Percentiles rank a stretch among this genome's conserved stretches.
Conservation (phyloP, 1,140 invertebrate genomes). For the Cydia fagiglandana region DNA sequence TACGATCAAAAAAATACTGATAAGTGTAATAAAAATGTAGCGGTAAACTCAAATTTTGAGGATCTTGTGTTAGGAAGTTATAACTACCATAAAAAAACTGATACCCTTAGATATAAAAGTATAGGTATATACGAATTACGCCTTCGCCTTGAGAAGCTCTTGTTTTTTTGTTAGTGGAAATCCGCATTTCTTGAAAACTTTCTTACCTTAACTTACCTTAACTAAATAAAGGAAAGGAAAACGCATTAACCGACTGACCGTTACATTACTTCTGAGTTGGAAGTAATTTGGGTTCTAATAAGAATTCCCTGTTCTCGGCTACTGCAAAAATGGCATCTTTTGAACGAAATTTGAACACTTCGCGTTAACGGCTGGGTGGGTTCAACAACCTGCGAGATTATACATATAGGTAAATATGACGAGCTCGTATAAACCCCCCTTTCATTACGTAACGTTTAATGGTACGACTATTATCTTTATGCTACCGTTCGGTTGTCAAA, state of each 20-base stretch:
- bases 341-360: slow-evolving; percentile 10
- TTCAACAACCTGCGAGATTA: neutral
- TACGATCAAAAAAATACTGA: too few relatives aligned
- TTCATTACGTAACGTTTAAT: slow-evolving; percentile 23
- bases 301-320: slow-evolving; percentile 25
- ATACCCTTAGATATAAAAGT: too few relatives aligned
- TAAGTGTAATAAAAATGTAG: too few relatives aligned
- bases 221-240: slow-evolving; percentile 16
- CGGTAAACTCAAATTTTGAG: too few relatives aligned
- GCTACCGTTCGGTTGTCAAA: neutral
- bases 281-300: slow-evolving; percentile 28
- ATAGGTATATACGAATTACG: too few relatives aligned
- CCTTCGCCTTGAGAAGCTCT: too few relatives aligned
- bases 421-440: slow-evolving; percentile 9
- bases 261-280: neutral
- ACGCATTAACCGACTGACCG: slow-evolving; percentile 5
- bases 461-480: slow-evolving; percentile 7
- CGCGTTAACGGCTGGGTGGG: slow-evolving; percentile 10
- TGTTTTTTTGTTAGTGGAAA: neutral
- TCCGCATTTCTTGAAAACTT: neutral
- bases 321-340: neutral
- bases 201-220: slow-evolving; percentile 1
- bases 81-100: too few relatives aligned
- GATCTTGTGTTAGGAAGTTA: too few relatives aligned
- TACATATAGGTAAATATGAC: neutral